Evolutionary conservation across 2,797 vertebrate species (phyloP).

Genomic region (Protosalanx chinensis): DNA sequence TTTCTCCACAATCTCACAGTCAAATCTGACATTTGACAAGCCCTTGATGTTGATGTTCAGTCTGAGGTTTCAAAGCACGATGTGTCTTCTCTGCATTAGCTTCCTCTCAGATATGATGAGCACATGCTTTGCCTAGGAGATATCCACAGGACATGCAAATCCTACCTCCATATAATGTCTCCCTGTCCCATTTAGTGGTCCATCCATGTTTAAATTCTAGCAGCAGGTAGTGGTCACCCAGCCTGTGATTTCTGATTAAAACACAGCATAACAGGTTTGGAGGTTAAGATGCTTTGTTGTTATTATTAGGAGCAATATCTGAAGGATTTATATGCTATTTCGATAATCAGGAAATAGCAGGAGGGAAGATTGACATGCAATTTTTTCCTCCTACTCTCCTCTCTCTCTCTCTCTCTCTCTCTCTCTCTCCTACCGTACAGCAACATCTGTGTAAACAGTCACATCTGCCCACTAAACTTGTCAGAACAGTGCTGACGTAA

Average conservation of each 20-base stretch:
- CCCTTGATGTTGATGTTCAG: too few species aligned
- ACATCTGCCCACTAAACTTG: slow-evolving; percentile 58
- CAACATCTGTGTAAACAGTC: slow-evolving; percentile 66
- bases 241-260: too few species aligned
- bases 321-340: too few species aligned
- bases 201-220: neutral
- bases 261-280: too few species aligned
- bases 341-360: neutral
- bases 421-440: slow-evolving; percentile 31
- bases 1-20: too few species aligned
- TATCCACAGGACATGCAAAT: neutral
- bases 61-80: slow-evolving; percentile 40
- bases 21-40: too few species aligned
- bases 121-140: slow-evolving; percentile 36
- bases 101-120: slow-evolving; percentile 68
- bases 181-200: neutral
- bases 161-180: neutral
- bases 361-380: too few species aligned
- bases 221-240: too few species aligned
- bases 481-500: slow-evolving; percentile 60
- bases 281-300: too few species aligned
- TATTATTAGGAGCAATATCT: too few species aligned
- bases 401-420: slow-evolving; percentile 16
- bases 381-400: neutral
- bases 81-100: slow-evolving; percentile 59